Conservation (phyloP, 2,113 vertebrate genomes). For the Brienomyrus longianalis region DNA sequence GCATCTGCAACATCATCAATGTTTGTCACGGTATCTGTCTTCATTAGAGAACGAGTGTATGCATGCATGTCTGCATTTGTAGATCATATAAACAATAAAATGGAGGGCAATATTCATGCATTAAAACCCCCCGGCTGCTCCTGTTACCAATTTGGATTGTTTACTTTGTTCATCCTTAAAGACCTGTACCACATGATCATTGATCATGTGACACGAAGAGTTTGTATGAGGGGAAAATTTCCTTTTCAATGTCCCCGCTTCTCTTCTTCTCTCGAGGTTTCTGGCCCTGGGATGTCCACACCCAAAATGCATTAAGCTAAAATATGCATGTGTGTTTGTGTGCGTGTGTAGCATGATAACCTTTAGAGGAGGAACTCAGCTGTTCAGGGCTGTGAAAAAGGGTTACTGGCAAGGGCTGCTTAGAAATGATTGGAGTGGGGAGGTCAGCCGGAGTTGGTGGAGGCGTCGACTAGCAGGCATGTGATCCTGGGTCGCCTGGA, state of each 20-base stretch:
- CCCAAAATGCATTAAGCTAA: not conserved
- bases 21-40: not conserved
- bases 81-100: not conserved
- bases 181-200: not conserved
- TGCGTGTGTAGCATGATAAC: not conserved
- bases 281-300: not conserved
- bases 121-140: not conserved
- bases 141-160: not conserved
- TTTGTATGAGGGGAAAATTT: not conserved
- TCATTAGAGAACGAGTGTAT: not conserved
- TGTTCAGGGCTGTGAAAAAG: not conserved
- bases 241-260: not conserved
- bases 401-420: not conserved
- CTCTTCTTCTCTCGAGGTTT: not conserved
- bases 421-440: not conserved
- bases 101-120: not conserved
- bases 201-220: conserved; percentile 33
- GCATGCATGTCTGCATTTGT: not conserved
- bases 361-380: not conserved
- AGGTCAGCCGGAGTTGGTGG: not conserved
- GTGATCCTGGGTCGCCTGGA: not conserved
- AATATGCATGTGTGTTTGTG: not conserved
- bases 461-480: not conserved
- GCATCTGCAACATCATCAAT: not conserved
- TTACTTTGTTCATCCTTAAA: not conserved